phyloP scores from a whole-genome alignment of 2,888 invertebrate genomes.

The Maniola hyperantus region DNA sequence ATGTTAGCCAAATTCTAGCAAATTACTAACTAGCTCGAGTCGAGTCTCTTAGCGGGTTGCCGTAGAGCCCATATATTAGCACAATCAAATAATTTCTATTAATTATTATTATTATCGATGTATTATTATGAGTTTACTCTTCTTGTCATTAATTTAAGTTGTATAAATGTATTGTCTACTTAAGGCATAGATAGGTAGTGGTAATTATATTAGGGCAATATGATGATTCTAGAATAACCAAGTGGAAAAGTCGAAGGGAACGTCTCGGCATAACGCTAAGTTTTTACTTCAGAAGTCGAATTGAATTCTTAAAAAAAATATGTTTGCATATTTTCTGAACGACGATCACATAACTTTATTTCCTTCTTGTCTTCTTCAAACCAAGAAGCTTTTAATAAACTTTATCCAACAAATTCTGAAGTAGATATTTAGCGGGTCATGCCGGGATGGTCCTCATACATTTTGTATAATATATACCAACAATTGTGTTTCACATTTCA shows the following conservation, averaged over 20 bases:
- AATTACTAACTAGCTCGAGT: constrained; percentile 47
- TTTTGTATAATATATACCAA: constrained; percentile 72
- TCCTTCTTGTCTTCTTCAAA: neutral
- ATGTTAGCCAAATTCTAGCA: constrained; percentile 57
- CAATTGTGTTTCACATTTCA: constrained; percentile 75
- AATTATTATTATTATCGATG: constrained; percentile 46
- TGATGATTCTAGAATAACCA: constrained; percentile 60
- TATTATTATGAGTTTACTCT: constrained; percentile 74
- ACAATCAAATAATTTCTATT: constrained; percentile 71
- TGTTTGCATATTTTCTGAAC: neutral
- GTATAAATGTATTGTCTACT: constrained; percentile 79
- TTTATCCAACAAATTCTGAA: neutral
- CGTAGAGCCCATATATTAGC: constrained; percentile 66
- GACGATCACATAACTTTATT: neutral
- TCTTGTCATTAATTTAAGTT: constrained; percentile 83
- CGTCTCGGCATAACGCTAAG: constrained; percentile 22
- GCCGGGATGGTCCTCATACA: constrained; percentile 16
- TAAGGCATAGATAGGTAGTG: constrained; percentile 80
- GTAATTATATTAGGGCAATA: constrained; percentile 77
- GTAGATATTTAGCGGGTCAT: neutral
- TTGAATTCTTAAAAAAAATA: neutral
- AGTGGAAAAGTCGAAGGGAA: constrained; percentile 40
- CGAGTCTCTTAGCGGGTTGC: constrained; percentile 43
- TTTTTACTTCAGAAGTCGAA: constrained; percentile 22
- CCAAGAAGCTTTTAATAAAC: neutral